A percentile compares a stretch with the other conserved stretches of the same genome.
These are phyloP conservation scores for Synaphobranchus kaupii DNA, from an alignment of 2,797 vertebrate species.

Conservation along the genomic window DNA sequence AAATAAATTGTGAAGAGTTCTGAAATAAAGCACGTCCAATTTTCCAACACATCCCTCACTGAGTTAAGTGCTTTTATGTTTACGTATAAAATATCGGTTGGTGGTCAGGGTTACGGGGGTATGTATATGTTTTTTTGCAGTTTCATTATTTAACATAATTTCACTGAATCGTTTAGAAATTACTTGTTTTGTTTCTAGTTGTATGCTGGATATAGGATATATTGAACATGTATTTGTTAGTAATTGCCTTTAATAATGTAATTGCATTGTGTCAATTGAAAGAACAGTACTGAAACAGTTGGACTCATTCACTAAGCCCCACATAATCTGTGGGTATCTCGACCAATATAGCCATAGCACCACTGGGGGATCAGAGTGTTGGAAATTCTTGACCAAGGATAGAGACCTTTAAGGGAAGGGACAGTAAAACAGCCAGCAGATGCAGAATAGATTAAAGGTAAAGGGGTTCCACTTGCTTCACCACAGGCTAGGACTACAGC, in stretches of 20 bases:
- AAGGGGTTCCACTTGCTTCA: no score
- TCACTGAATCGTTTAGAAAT: background rate
- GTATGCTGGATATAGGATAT: background rate
- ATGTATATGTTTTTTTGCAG: background rate
- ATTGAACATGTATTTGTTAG: background rate
- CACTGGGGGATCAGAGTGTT: no score
- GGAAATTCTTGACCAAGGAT: no score
- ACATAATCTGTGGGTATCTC: no score
- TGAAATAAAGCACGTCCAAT: slow-evolving; percentile 99
- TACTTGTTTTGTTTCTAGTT: background rate
- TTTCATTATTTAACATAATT: background rate
- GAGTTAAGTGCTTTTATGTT: slow-evolving; percentile 87
- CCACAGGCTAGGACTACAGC: no score
- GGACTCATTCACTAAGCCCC: no score
- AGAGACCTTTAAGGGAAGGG: no score
- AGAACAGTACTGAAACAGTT: no score
- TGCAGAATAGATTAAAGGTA: no score
- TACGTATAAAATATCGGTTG: slow-evolving; percentile 25
- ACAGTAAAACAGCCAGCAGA: no score
- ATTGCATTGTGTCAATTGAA: no score
- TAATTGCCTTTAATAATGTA: background rate
- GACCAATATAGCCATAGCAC: no score
- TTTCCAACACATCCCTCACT: slow-evolving; percentile 85
- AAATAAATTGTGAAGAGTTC: slow-evolving; percentile 99
- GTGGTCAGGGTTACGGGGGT: background rate